phyloP scores from a whole-genome alignment of 2,113 vertebrate species.

The Tympanuchus pallidicinctus region DNA sequence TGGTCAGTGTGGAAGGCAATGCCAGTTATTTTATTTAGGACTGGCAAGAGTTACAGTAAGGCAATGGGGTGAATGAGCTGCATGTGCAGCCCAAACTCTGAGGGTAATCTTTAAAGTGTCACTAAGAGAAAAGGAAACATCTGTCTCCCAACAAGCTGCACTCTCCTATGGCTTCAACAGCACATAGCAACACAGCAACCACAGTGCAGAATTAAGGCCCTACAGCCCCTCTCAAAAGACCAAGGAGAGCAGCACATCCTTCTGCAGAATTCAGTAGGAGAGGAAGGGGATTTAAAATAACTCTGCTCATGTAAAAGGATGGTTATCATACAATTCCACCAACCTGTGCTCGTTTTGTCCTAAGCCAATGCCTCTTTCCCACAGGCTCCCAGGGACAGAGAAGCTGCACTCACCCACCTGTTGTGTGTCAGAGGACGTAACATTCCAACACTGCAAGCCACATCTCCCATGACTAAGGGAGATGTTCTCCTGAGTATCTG shows the following conservation, averaged over 20 bases:
- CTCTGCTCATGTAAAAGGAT: neutral
- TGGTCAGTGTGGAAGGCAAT: fast-evolving
- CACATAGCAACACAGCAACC: neutral
- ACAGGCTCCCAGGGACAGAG: neutral
- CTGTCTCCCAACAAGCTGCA: neutral
- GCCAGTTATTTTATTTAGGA: neutral
- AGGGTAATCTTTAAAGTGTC: neutral
- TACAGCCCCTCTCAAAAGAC: neutral
- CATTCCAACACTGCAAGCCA: neutral
- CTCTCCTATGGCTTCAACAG: too few relatives aligned
- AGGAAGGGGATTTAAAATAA: neutral
- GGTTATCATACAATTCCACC: neutral
- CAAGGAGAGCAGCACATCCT: too few relatives aligned
- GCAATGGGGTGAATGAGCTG: neutral
- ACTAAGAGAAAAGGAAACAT: neutral
- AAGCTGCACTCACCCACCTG: too few relatives aligned
- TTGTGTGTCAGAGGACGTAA: neutral
- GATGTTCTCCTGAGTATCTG: neutral
- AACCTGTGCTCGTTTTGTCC: neutral
- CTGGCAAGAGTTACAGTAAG: neutral
- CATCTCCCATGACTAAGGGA: neutral
- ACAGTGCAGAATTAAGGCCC: neutral
- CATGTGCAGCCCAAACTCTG: neutral
- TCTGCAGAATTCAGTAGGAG: neutral
- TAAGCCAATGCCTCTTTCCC: neutral